Evolutionary conservation across 2,888 invertebrate genomes (phyloP).

Genomic region (Habrosyne pyritoides): DNA sequence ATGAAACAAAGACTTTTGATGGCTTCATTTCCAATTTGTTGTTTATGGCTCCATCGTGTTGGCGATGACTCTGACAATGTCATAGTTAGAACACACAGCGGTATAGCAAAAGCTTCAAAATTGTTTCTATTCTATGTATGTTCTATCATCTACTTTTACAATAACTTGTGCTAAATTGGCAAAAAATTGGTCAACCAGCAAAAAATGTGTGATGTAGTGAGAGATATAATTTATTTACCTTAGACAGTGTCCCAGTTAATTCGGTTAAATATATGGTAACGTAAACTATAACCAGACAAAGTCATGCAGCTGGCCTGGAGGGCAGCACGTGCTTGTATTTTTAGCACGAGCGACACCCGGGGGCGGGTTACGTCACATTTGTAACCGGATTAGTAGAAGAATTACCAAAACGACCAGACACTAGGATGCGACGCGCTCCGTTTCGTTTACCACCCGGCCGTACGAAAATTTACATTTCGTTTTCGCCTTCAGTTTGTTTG

Average conservation of each 20-base stretch:
- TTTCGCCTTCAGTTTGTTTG: slow-evolving; percentile 7
- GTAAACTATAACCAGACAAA: slow-evolving; percentile 36
- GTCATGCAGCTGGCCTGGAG: slow-evolving; percentile 55
- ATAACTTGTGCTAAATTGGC: no score
- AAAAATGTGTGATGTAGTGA: background rate
- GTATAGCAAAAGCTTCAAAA: no score
- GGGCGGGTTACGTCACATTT: slow-evolving; percentile 62
- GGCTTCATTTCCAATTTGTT: no score
- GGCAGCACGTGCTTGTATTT: slow-evolving; percentile 68
- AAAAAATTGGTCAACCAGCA: background rate
- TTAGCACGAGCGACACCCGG: slow-evolving; percentile 69
- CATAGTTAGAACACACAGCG: no score
- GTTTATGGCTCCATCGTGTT: no score
- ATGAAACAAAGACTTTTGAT: background rate
- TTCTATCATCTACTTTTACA: no score
- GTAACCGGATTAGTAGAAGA: slow-evolving; percentile 53
- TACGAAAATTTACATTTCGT: slow-evolving; percentile 20
- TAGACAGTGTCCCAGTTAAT: background rate
- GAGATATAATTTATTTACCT: background rate
- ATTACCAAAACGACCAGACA: slow-evolving; percentile 33
- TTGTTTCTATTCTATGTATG: no score
- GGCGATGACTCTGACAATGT: no score
- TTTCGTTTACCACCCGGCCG: slow-evolving; percentile 21
- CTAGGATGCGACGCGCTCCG: slow-evolving; percentile 13
- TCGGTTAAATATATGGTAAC: slow-evolving; percentile 23